These are phyloP conservation scores for Nilaparvata lugens DNA, from an alignment of 1,140 invertebrate genomes.

Conservation along the genomic window DNA sequence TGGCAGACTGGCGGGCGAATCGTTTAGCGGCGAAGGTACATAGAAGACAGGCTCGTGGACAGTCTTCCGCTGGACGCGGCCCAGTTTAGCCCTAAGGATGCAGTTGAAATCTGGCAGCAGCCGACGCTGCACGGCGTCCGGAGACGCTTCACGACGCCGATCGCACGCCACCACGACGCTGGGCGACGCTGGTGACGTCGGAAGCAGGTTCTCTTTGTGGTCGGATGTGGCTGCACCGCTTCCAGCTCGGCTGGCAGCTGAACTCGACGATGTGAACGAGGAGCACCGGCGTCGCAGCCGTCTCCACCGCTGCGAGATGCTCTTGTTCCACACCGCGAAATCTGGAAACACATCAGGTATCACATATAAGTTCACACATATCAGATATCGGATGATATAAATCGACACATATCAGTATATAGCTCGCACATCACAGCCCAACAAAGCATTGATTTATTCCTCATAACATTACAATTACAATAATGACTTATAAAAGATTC, in stretches of 20 bases:
- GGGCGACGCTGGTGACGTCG: slow-evolving; percentile 31
- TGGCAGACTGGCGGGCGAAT: slow-evolving; percentile 15
- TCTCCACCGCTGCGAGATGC: slow-evolving; percentile 60
- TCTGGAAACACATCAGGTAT: slow-evolving; percentile 51
- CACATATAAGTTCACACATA: no score
- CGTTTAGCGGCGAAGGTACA: slow-evolving; percentile 47
- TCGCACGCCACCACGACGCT: slow-evolving; percentile 26
- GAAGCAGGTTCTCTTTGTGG: not conserved
- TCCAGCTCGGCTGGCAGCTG: slow-evolving; percentile 30
- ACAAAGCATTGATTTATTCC: no score
- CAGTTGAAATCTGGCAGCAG: slow-evolving; percentile 45
- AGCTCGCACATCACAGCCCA: no score
- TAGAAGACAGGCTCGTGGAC: slow-evolving; percentile 53
- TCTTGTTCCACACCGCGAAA: slow-evolving; percentile 58
- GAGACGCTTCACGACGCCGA: slow-evolving; percentile 25
- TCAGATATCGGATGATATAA: no score
- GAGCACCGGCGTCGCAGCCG: slow-evolving; percentile 56
- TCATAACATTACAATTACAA: no score
- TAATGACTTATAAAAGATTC: no score
- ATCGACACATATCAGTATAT: no score
- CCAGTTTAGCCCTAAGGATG: slow-evolving; percentile 51
- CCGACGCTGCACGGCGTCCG: not conserved
- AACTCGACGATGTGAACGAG: slow-evolving; percentile 4
- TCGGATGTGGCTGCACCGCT: not conserved
- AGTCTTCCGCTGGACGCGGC: slow-evolving; percentile 54